Base-by-base conservation (phyloP, 2,797 vertebrate species). In the Galaxias olidus region DNA sequence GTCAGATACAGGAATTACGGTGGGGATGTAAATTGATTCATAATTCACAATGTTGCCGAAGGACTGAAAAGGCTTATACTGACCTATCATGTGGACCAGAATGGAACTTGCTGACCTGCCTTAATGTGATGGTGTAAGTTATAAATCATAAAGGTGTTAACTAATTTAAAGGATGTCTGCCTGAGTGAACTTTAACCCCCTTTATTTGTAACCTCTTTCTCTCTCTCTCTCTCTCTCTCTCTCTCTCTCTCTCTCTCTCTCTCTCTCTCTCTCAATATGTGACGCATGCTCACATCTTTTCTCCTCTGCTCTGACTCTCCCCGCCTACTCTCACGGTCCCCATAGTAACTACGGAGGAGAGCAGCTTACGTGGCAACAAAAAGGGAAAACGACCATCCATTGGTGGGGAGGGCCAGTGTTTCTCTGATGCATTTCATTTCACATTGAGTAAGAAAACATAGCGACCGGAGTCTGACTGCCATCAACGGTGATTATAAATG, bases 311-410 rank as follows among this genome's bases (percentile, higher is more conserved):
- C 81, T 30, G 3, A 30, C 61, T 76, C 66, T 80, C 79, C 82
- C 85, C 85, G 68, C 85, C 86, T 74, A 17, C 79, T 56, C 60
- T 49, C 57, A 17, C 73, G 61, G 83, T 91, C 84, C 74, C 90
- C 85, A 91, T 90, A 83, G 90, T 66, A 89, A 93, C 91, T 72
- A 19, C 69, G 70, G 86, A 87, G 69, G 76, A 87, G 83, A 78
- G 83, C 83, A 86, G 89, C 87, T 86, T 90, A 30, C 30, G 30
- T 30, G 89, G 89, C 88, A 90, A 90, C 89, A 75, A 64, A 14
- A 75, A 45, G 71, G 75, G 62, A 57, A 40, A 44, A 47, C 48
- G 56, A 71, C 44, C 4, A 40, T 58, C 59, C 49, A 62, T 59
- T 51, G 17, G 50, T 18, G 50, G 61, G 58, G 13, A 13, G 44